Percentiles rank a stretch among this genome's conserved stretches.
Conservation (phyloP, 2,888 invertebrate species). For the Megamerina dolium region DNA sequence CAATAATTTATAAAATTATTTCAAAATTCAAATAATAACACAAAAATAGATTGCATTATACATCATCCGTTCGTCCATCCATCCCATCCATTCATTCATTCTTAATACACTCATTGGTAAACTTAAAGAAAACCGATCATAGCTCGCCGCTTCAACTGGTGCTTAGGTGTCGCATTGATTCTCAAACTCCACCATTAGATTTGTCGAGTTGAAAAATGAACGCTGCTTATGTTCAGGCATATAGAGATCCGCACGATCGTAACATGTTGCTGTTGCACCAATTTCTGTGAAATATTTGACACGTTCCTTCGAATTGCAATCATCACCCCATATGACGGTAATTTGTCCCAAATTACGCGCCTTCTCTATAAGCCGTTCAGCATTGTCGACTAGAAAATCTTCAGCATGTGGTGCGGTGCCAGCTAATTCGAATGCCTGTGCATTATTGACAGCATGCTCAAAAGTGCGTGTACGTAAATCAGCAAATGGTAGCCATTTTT, state of each 20-base stretch:
- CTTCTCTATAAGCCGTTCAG: slow-evolving; percentile 59
- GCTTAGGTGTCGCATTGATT: slow-evolving; percentile 36
- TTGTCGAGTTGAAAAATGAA: slow-evolving; percentile 36
- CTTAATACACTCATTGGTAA: too few species aligned
- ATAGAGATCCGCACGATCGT: slow-evolving; percentile 74
- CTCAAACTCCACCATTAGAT: slow-evolving; percentile 32
- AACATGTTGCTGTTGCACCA: slow-evolving; percentile 92
- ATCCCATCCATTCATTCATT: too few species aligned
- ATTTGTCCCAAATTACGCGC: slow-evolving; percentile 75
- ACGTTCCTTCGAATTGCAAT: slow-evolving; percentile 79
- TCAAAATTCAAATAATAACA: too few species aligned
- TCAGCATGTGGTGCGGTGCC: slow-evolving; percentile 91
- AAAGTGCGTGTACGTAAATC: slow-evolving; percentile 79
- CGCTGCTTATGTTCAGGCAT: slow-evolving; percentile 33
- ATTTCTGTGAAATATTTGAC: slow-evolving; percentile 79
- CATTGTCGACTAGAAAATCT: slow-evolving; percentile 70
- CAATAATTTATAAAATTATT: too few species aligned
- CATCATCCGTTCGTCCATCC: too few species aligned
- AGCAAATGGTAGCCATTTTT: slow-evolving; percentile 61
- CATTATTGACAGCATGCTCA: slow-evolving; percentile 74
- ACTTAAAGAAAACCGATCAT: too few species aligned
- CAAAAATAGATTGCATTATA: too few species aligned
- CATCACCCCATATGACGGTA: slow-evolving; percentile 95
- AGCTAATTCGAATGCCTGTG: slow-evolving; percentile 72
- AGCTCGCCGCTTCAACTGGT: too few species aligned